Percentiles rank a stretch among this genome's conserved stretches.
Evolutionary conservation across 2,888 invertebrate species (phyloP).

Genomic region (Hemithea aestivaria): DNA sequence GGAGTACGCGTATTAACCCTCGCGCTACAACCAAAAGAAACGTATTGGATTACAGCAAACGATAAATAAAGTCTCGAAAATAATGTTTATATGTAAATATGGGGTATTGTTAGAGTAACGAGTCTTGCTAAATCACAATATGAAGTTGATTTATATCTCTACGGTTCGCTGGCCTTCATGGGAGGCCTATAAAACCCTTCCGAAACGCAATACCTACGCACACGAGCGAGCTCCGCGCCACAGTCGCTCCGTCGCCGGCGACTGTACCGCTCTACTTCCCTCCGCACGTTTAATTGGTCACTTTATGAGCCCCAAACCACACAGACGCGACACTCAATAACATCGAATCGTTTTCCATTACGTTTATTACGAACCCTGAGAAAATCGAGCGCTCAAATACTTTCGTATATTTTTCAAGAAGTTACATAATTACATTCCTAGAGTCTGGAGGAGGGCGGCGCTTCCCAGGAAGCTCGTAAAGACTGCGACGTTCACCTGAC

Average conservation of each 20-base stretch:
- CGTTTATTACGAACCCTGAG: conserved; percentile 2
- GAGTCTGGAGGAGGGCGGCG: conserved; percentile 3
- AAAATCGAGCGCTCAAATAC: conserved; percentile 24
- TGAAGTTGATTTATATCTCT: conserved; percentile 78
- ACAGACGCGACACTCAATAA: conserved; percentile 24
- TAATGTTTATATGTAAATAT: conserved; percentile 79
- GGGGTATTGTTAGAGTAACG: conserved; percentile 81
- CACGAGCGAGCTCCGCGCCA: conserved; percentile 6
- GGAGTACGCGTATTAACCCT: conserved; percentile 41
- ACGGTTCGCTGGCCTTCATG: conserved; percentile 73
- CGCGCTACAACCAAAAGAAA: conserved; percentile 42
- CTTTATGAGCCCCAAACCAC: conserved; percentile 31
- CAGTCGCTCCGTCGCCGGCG: conserved; percentile 6
- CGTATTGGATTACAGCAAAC: conserved; percentile 57
- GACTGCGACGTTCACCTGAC: conserved; percentile 4
- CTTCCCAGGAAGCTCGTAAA: not conserved
- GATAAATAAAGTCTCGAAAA: conserved; percentile 59
- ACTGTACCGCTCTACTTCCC: conserved; percentile 1
- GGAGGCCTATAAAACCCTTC: conserved; percentile 67
- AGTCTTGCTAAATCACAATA: conserved; percentile 81
- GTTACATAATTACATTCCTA: conserved; percentile 17
- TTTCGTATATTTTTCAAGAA: conserved; percentile 24
- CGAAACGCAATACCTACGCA: conserved; percentile 27
- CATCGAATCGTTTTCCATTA: not conserved
- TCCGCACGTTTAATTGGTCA: conserved; percentile 35